These are phyloP conservation scores for Setophaga kirtlandii DNA, from an alignment of 2,113 vertebrate species.

Conservation along the genomic window DNA sequence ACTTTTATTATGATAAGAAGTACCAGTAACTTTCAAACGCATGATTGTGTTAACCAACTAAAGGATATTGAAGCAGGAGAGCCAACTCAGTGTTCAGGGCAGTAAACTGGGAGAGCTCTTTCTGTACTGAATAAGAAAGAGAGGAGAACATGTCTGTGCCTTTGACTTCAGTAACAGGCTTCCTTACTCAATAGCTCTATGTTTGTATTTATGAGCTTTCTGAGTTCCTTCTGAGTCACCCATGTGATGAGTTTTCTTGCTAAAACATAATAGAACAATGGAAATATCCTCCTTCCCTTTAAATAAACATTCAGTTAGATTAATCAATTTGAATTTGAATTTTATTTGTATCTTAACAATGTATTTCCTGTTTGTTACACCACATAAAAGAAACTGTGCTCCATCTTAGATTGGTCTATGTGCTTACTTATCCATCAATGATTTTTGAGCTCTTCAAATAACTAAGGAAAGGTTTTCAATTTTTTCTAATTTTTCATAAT, in stretches of 20 bases:
- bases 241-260: background rate
- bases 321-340: background rate
- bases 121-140: background rate
- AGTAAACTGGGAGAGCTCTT: background rate
- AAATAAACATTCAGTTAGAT: background rate
- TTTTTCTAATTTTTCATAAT: background rate
- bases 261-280: background rate
- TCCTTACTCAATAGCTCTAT: background rate
- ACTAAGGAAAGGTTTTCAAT: background rate
- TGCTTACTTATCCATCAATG: background rate
- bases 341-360: background rate
- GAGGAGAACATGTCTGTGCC: background rate
- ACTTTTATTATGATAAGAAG: background rate
- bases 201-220: background rate
- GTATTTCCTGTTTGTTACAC: background rate
- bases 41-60: background rate
- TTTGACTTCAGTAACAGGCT: background rate
- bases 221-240: background rate
- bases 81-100: background rate
- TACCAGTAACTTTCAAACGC: background rate
- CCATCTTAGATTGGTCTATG: background rate
- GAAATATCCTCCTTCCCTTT: background rate
- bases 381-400: background rate
- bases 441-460: background rate
- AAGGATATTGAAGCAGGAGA: background rate